A percentile compares a stretch with the other conserved stretches of the same genome.
phyloP scores from a whole-genome alignment of 2,797 vertebrate species.

The Anguilla pacifica region DNA sequence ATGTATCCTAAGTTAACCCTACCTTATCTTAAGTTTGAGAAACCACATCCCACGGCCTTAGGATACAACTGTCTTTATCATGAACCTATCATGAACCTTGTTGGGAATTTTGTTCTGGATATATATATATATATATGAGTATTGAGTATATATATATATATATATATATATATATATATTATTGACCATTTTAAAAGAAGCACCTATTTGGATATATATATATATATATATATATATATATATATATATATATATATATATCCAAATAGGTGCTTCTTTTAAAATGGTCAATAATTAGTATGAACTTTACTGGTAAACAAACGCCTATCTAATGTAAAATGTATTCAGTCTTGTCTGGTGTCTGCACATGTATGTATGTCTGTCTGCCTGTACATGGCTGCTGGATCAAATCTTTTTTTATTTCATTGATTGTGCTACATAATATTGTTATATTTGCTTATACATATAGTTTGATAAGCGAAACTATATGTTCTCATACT shows the following conservation, averaged over 20 bases:
- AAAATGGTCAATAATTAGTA: no score
- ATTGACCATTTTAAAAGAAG: no score
- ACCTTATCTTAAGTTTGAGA: neutral
- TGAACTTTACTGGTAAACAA: no score
- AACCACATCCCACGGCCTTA: neutral
- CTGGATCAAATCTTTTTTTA: no score
- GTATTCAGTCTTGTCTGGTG: conserved; percentile 2
- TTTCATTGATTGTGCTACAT: neutral
- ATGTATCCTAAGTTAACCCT: neutral
- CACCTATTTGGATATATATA: no score
- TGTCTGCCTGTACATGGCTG: neutral
- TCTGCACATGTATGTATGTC: conserved; percentile 2
- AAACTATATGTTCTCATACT: neutral
- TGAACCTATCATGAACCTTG: neutral
- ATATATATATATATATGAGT: no score
- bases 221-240: no score
- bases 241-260: neutral
- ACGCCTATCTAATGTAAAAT: no score
- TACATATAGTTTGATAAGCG: neutral
- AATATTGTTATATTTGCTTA: neutral
- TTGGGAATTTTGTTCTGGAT: neutral
- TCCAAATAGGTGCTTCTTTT: neutral
- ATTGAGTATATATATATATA: no score
- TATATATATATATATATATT: no score
- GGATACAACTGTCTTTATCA: neutral